Conservation (phyloP, 2,797 vertebrate species). For the Lerista edwardsae region DNA sequence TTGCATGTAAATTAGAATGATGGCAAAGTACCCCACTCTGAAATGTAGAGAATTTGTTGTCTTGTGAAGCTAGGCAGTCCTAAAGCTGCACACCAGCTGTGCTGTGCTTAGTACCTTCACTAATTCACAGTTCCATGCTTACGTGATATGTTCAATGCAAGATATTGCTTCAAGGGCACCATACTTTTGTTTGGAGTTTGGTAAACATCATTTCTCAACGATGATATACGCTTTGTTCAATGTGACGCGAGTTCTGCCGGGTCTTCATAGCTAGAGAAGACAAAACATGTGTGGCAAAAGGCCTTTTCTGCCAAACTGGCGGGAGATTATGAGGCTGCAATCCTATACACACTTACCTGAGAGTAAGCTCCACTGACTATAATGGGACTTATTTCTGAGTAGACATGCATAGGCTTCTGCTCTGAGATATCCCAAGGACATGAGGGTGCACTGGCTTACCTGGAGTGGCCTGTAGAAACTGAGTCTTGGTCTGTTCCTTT, state of each 20-base stretch:
- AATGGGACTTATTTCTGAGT: too few species aligned
- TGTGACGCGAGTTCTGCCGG: neutral
- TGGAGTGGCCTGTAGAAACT: neutral
- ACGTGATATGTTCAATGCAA: slow-evolving; percentile 37
- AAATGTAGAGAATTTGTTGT: slow-evolving; percentile 35
- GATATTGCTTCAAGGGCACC: neutral
- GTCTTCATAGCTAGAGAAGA: neutral
- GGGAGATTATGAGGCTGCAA: neutral
- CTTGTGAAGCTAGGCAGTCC: slow-evolving; percentile 18
- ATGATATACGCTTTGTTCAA: neutral
- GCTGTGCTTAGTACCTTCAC: neutral
- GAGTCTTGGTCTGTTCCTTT: neutral
- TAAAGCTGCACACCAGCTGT: slow-evolving; percentile 18
- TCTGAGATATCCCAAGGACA: neutral
- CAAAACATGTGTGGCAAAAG: neutral
- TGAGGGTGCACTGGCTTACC: neutral
- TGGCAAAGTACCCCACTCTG: slow-evolving; percentile 8
- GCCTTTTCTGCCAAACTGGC: neutral
- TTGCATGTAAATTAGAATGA: slow-evolving; percentile 33
- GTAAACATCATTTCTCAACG: slow-evolving; percentile 8
- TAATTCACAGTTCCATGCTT: slow-evolving; percentile 39
- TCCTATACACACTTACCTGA: too few species aligned
- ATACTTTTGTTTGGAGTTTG: slow-evolving; percentile 1
- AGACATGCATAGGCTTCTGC: too few species aligned
- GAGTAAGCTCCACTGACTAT: too few species aligned